Evolutionary conservation across 2,797 vertebrate species (phyloP).

Genomic region (Ceyx erithaca): DNA sequence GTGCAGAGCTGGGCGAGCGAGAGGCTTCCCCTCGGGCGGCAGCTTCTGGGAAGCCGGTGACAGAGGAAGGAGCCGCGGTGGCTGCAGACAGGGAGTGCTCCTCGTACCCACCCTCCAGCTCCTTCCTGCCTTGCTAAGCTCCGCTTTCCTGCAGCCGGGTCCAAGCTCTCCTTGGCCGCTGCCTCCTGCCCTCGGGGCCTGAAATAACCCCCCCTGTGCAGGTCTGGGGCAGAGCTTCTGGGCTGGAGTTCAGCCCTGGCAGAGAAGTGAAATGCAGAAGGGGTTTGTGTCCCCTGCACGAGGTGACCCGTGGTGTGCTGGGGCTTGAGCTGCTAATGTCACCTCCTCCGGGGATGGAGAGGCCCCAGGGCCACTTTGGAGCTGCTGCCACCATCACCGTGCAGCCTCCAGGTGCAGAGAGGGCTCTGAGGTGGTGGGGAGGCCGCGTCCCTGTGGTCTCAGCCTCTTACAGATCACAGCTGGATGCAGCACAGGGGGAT

Average conservation of each 20-base stretch:
- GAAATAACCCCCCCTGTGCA: constrained; percentile 36
- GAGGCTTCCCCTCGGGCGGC: background rate
- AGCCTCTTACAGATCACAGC: background rate
- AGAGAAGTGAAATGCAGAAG: background rate
- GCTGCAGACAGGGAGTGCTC: constrained; percentile 63
- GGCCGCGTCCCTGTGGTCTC: background rate
- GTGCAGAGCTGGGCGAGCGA: background rate
- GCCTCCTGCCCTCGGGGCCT: background rate
- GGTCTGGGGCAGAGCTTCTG: constrained; percentile 12
- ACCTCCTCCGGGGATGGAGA: background rate
- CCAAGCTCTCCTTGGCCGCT: constrained; percentile 1
- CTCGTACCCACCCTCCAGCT: constrained; percentile 57
- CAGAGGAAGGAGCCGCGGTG: constrained; percentile 70
- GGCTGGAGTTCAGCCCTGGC: background rate
- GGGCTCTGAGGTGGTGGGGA: background rate
- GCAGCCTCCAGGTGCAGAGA: too few species aligned
- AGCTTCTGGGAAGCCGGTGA: constrained; percentile 16
- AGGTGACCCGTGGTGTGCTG: background rate
- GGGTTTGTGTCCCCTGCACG: background rate
- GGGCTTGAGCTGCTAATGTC: background rate
- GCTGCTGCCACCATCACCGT: background rate
- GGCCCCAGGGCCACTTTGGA: background rate
- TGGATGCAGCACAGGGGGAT: background rate
- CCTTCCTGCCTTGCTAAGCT: constrained; percentile 65
- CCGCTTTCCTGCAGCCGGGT: constrained; percentile 59